Evolutionary conservation across 2,113 vertebrate genomes (phyloP).

Genomic region (Notiomystis cincta): DNA sequence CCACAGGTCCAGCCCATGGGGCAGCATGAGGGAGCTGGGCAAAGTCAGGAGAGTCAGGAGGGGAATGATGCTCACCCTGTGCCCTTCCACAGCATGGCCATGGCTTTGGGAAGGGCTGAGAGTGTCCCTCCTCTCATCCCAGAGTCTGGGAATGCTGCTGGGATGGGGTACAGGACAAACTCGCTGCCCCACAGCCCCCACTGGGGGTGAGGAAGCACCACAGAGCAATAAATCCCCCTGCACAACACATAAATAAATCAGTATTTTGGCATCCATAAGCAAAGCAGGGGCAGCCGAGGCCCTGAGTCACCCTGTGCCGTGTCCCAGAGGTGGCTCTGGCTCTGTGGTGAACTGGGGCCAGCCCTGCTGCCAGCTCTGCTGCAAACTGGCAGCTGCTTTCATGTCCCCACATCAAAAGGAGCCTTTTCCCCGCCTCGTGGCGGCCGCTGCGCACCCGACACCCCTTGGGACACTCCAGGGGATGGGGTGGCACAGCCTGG

Average conservation of each 20-base stretch:
- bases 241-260: not conserved
- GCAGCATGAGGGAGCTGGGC: not conserved
- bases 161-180: fast-evolving
- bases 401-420: not conserved
- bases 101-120: not conserved
- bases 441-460: fast-evolving
- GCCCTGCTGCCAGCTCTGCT: not conserved
- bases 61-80: fast-evolving
- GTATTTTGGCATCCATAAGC: not conserved
- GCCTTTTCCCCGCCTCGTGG: fast-evolving
- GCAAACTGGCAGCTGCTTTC: not conserved
- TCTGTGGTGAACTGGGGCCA: not conserved
- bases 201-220: not conserved
- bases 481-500: not conserved
- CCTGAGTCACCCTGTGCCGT: not conserved
- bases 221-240: not conserved
- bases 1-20: fast-evolving
- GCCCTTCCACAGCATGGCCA: not conserved
- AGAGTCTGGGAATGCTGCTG: not conserved
- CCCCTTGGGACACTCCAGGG: fast-evolving
- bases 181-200: not conserved
- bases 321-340: not conserved
- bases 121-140: fast-evolving
- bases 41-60: not conserved
- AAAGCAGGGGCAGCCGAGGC: not conserved